Evolutionary conservation across 2,113 vertebrate species (phyloP).

Genomic region (Ochotona princeps): DNA sequence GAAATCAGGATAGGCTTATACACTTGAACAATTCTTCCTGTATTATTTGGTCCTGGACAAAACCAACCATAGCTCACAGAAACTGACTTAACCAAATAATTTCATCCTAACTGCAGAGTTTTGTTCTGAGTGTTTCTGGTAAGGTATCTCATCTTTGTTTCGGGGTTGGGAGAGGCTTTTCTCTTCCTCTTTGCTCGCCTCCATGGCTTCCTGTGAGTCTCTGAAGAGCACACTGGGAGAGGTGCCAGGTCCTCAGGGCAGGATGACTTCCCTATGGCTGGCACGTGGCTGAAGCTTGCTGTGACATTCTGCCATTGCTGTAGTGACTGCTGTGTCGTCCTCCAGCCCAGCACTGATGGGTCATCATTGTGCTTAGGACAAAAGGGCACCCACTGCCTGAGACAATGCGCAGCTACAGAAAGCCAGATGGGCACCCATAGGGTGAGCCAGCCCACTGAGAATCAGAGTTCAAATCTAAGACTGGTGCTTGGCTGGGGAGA

Average conservation of each 20-base stretch:
- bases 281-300: background rate
- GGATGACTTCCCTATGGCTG: background rate
- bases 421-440: background rate
- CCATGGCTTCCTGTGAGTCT: background rate
- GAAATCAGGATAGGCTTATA: constrained; percentile 63
- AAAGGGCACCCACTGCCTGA: background rate
- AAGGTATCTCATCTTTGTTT: constrained; percentile 16
- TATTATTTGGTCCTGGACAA: constrained; percentile 50
- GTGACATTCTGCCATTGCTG: background rate
- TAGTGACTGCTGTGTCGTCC: background rate
- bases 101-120: background rate
- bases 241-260: background rate
- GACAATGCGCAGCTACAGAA: background rate
- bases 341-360: background rate
- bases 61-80: constrained; percentile 46
- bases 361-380: background rate
- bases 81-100: constrained; percentile 43
- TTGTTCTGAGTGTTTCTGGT: constrained; percentile 29
- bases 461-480: background rate
- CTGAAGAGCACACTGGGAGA: background rate
- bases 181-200: background rate
- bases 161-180: background rate
- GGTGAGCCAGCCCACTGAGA: background rate
- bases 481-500: background rate
- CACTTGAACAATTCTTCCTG: constrained; percentile 32